Conservation (phyloP, 2,888 invertebrate genomes). For the Diploptera punctata region DNA sequence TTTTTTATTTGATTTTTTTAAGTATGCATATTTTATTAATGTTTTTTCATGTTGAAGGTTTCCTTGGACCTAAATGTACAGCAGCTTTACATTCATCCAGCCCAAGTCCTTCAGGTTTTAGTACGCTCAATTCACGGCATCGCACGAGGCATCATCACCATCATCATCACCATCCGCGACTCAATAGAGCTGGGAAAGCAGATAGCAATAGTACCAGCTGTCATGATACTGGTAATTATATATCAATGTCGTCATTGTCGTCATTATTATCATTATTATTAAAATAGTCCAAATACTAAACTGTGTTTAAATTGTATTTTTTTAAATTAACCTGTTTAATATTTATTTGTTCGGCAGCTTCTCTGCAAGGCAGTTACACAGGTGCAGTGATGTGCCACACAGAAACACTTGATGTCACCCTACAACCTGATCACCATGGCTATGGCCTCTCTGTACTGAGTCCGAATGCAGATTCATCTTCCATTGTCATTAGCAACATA, state of each 20-base stretch:
- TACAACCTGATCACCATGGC: slow-evolving; percentile 58
- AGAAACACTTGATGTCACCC: slow-evolving; percentile 61
- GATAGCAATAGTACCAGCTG: slow-evolving; percentile 38
- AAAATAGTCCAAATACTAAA: too few species aligned
- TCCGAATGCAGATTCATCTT: slow-evolving; percentile 47
- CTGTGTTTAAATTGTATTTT: too few species aligned
- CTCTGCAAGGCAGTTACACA: slow-evolving; percentile 17
- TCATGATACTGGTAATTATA: slow-evolving; percentile 46
- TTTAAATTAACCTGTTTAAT: too few species aligned
- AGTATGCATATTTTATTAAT: too few species aligned
- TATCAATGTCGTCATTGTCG: too few species aligned
- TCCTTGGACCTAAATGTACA: slow-evolving; percentile 43
- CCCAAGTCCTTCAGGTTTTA: slow-evolving; percentile 62
- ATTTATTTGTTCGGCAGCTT: too few species aligned
- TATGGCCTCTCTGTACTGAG: slow-evolving; percentile 59
- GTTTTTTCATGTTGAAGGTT: too few species aligned
- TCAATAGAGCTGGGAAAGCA: background rate
- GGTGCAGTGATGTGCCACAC: slow-evolving; percentile 57
- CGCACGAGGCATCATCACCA: slow-evolving; percentile 52
- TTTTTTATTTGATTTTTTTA: too few species aligned
- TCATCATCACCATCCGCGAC: slow-evolving; percentile 46
- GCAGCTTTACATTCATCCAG: slow-evolving; percentile 46
- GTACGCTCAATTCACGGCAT: slow-evolving; percentile 62
- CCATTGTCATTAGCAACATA: slow-evolving; percentile 58
- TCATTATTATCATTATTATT: too few species aligned